These are phyloP conservation scores for Paratilapia polleni DNA, from an alignment of 2,113 vertebrate genomes.

Conservation along the genomic window DNA sequence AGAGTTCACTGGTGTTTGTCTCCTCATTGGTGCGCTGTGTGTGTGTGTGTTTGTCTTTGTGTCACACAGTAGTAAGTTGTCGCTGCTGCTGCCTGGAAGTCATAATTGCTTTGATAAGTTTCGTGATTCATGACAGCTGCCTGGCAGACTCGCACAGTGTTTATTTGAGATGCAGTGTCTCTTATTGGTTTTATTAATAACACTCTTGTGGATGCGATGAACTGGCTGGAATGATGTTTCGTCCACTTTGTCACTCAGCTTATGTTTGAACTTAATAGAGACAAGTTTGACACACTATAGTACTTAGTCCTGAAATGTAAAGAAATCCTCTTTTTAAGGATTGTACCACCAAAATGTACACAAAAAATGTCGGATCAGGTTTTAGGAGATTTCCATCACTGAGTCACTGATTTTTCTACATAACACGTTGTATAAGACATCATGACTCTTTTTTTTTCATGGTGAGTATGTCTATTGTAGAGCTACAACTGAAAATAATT, in stretches of 20 bases:
- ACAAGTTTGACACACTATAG: too few species aligned
- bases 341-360: too few species aligned
- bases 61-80: constrained; percentile 29
- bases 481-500: neutral
- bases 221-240: neutral
- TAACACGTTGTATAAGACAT: neutral
- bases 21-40: neutral
- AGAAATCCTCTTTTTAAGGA: too few species aligned
- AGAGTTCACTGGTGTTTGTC: neutral
- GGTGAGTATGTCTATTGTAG: fast-evolving
- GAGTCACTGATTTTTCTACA: neutral
- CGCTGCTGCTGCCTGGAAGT: constrained; percentile 33
- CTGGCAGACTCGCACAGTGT: neutral
- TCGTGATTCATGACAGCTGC: constrained; percentile 21
- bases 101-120: constrained; percentile 42
- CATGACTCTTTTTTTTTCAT: too few species aligned
- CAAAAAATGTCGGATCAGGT: neutral
- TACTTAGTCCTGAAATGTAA: too few species aligned
- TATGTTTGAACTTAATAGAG: too few species aligned
- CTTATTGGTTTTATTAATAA: neutral
- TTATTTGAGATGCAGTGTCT: neutral
- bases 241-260: neutral
- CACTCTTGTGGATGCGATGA: neutral
- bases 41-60: constrained; percentile 33
- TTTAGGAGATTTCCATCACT: too few species aligned